A percentile compares a stretch with the other conserved stretches of the same genome.
Conservation (phyloP, 2,888 invertebrate species). For the Marronus borbonicus region DNA sequence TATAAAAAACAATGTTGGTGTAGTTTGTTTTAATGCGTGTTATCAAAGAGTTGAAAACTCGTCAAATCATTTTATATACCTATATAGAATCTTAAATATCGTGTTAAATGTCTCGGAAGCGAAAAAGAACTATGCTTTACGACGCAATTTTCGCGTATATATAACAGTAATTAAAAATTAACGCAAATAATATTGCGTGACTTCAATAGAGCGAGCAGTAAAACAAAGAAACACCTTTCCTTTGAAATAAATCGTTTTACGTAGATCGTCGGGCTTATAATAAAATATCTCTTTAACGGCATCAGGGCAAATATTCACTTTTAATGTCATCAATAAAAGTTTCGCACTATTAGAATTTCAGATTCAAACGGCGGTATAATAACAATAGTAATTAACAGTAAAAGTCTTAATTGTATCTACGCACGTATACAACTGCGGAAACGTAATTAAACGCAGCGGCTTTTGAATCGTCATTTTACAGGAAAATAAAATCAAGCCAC, state of each 20-base stretch:
- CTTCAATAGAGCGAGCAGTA: constrained; percentile 37
- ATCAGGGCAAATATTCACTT: constrained; percentile 35
- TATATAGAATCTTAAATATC: constrained; percentile 20
- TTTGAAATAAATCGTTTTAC: constrained; percentile 41
- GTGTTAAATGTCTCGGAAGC: constrained; percentile 28
- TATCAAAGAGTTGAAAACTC: constrained; percentile 9
- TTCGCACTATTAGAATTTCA: constrained; percentile 39
- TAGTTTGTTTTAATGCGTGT: constrained; percentile 5
- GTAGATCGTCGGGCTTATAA: constrained; percentile 29
- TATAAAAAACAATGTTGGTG: background rate
- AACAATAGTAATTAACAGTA: constrained; percentile 36
- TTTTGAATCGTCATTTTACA: constrained; percentile 41
- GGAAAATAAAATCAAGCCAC: constrained; percentile 40
- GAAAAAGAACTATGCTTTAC: constrained; percentile 9
- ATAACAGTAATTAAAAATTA: constrained; percentile 40
- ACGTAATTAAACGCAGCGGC: constrained; percentile 40
- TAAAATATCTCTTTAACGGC: constrained; percentile 33
- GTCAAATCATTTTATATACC: constrained; percentile 3
- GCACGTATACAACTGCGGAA: constrained; percentile 31
- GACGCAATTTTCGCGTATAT: constrained; percentile 22
- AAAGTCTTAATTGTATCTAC: constrained; percentile 32
- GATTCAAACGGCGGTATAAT: constrained; percentile 36
- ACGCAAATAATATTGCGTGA: constrained; percentile 37
- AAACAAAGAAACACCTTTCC: constrained; percentile 46
- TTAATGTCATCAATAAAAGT: constrained; percentile 45